Evolutionary conservation across 2,797 vertebrate species (phyloP).

Genomic region (Octomys mimax): DNA sequence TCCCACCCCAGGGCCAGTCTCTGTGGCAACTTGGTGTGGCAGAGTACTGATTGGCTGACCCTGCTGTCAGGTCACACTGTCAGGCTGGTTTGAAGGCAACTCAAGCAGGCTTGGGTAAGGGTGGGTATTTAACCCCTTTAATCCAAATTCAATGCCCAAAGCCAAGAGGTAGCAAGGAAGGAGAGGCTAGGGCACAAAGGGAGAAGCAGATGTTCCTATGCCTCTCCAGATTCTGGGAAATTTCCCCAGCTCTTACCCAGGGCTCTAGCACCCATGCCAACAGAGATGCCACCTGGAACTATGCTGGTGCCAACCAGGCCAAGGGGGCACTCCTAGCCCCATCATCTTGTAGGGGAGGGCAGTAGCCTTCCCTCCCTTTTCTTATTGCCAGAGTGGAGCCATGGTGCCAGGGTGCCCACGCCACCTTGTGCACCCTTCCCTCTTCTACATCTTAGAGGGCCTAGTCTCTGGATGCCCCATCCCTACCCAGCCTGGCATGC

Average conservation of each 20-base stretch:
- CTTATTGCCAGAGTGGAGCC: constrained; percentile 1
- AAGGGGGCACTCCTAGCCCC: constrained; percentile 72
- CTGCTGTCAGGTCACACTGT: constrained; percentile 78
- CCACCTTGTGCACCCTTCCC: constrained; percentile 67
- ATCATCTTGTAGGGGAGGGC: constrained; percentile 56
- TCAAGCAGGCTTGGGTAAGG: constrained; percentile 64
- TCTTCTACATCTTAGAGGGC: constrained; percentile 72
- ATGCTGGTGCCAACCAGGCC: constrained; percentile 77
- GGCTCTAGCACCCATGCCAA: constrained; percentile 63
- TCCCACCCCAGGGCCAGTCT: constrained; percentile 86
- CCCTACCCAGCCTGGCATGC: constrained; percentile 83
- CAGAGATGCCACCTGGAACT: constrained; percentile 72
- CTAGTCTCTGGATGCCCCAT: constrained; percentile 73
- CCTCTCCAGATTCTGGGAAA: constrained; percentile 68
- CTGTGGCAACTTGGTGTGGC: constrained; percentile 79
- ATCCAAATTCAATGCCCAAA: constrained; percentile 60
- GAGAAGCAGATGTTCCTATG: constrained; percentile 27
- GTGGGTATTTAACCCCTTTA: constrained; percentile 78
- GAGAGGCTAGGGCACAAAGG: not conserved
- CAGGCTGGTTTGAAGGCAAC: constrained; percentile 56
- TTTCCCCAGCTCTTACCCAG: constrained; percentile 56
- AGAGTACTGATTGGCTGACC: constrained; percentile 76
- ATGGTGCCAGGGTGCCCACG: constrained; percentile 59
- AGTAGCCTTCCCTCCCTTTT: constrained; percentile 49
- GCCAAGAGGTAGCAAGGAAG: constrained; percentile 35